Evolutionary conservation across 2,797 vertebrate genomes (phyloP), one percentile per base, ranked within the genome.

Genomic region (Pteronotus mesoamericanus): DNA sequence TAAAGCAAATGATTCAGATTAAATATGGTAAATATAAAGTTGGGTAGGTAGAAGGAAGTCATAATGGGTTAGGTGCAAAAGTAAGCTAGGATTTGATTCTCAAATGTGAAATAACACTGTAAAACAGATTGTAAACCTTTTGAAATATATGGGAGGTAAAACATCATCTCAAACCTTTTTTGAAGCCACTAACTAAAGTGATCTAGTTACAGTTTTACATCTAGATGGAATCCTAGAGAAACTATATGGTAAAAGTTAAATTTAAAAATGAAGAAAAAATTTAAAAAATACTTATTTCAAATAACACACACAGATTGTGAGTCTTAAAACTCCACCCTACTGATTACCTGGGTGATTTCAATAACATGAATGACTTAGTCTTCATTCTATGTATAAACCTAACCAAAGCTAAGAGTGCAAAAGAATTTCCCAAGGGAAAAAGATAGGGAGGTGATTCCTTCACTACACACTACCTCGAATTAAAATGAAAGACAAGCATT

Each of bases 181-280:
- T 64, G 34, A 86, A 79, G 21, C 9, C 22, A 83, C n/a, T 72
- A 78, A 18, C n/a, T 89, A 53, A 79, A 80, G 10, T 77, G 57
- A 71, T 42, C 22, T 71, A 42, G 68, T 24, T 71, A 42, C 3
- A 71, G 32, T 74, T 80, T 44, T 68, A 82, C 3, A 77, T 55
- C 22, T 55, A 93, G 11, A 88, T 42, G n/a, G 24, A 34, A 29
- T 64, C 51, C 37, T 39, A 84, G 32, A 92, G 59, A 86, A 78
- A 94, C 18, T 64, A 66, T 21, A 80, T 14, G 34, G 3, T 64
- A 94, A 7, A 87, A 89, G 3, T 37, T 74, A 69, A 86, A 84
- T 92, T 95, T 64, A 75, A n/a, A 95, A 59, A 89, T 46, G 82
- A 66, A 78, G 59, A 90, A 89, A 69, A 83, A 90, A 85, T 37